Percentiles rank a stretch among this genome's conserved stretches.
These are phyloP conservation scores for Muntiacus reevesi DNA, from an alignment of 2,113 vertebrate genomes.

Conservation along the genomic window DNA sequence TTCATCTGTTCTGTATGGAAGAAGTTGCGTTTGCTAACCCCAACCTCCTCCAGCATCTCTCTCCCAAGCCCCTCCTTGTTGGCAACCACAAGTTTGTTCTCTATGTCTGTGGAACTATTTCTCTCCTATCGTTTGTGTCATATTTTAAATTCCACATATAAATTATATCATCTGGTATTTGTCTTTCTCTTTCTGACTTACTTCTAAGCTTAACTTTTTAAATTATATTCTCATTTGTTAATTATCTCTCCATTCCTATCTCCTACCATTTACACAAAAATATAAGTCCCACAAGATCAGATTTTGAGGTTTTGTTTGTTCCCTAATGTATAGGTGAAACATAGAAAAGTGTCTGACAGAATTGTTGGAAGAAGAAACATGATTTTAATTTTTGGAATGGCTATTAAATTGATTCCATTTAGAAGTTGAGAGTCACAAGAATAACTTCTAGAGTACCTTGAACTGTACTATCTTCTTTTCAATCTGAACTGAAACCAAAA, in stretches of 20 bases:
- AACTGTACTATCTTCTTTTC: neutral
- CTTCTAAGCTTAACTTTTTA: neutral
- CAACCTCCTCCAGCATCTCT: neutral
- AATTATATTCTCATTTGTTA: neutral
- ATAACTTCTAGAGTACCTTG: neutral
- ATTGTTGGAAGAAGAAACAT: neutral
- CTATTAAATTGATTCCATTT: neutral
- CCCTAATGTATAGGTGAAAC: neutral
- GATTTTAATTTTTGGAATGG: neutral
- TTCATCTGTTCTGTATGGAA: neutral
- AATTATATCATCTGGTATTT: neutral
- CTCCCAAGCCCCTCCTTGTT: neutral
- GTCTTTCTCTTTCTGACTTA: neutral
- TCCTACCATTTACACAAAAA: neutral
- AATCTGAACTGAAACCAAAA: constrained; percentile 6
- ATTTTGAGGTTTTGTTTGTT: neutral
- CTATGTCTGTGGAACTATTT: neutral
- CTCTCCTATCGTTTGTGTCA: neutral
- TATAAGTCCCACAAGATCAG: neutral
- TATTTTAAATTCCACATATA: neutral
- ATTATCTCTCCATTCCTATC: neutral
- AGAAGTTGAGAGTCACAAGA: neutral
- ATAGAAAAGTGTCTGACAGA: neutral
- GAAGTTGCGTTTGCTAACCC: neutral
- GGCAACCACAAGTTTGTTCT: neutral